A percentile compares a stretch with the other conserved stretches of the same genome.
phyloP scores from a whole-genome alignment of 2,797 vertebrate genomes.

The Chloroceryle amazona region DNA sequence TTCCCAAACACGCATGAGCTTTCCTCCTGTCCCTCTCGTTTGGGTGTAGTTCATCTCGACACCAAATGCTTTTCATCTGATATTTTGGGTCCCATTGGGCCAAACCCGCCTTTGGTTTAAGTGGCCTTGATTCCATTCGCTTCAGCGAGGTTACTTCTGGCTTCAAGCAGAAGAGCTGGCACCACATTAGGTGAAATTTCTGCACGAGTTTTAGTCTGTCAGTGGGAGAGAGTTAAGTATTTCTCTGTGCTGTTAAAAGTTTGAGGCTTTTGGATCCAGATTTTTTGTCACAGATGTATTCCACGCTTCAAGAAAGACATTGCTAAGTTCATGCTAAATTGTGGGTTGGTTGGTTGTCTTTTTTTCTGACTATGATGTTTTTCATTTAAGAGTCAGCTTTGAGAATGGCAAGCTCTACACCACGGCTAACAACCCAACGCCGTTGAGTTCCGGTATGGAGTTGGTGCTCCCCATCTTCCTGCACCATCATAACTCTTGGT shows the following conservation, averaged over 20 bases:
- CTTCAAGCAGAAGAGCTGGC: background rate
- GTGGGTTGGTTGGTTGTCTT: background rate
- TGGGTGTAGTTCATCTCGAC: background rate
- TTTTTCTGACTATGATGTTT: background rate
- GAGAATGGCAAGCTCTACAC: background rate
- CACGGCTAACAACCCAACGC: background rate
- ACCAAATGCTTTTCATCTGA: background rate
- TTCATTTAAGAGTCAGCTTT: background rate
- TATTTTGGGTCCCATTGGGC: background rate
- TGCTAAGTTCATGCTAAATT: background rate
- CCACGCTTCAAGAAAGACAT: background rate
- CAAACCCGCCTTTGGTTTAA: background rate
- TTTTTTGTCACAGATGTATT: background rate
- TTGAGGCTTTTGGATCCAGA: background rate
- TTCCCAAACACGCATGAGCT: rapidly evolving
- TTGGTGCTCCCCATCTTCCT: background rate
- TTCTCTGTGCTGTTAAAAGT: background rate
- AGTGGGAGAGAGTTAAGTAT: background rate
- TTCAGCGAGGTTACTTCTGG: background rate
- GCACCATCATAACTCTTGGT: background rate
- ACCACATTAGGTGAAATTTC: background rate
- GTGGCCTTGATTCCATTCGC: background rate
- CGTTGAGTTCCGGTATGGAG: background rate
- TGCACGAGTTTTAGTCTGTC: background rate
- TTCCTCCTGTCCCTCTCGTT: background rate